These are phyloP conservation scores for Toxotes chatareus DNA, from an alignment of 2,113 vertebrate genomes.

Conservation along the genomic window DNA sequence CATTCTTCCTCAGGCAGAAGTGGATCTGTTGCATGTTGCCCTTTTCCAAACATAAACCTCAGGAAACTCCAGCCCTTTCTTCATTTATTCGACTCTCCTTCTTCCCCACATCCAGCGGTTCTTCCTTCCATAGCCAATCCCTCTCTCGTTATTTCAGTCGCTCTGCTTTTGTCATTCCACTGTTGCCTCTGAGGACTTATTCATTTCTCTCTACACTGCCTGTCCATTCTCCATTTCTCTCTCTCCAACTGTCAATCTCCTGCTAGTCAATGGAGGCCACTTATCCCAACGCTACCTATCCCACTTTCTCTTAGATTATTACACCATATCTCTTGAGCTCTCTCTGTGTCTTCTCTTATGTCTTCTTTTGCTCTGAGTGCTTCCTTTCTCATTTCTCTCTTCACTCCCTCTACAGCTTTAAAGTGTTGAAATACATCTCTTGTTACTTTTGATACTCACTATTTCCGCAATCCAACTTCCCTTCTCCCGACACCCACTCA, in stretches of 20 bases:
- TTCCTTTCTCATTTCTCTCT: slow-evolving; percentile 47
- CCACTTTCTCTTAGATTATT: slow-evolving; percentile 44
- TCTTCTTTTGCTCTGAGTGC: slow-evolving; percentile 49
- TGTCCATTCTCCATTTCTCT: slow-evolving; percentile 24
- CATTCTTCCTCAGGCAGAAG: slow-evolving; percentile 51
- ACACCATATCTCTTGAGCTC: slow-evolving; percentile 41
- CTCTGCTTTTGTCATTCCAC: slow-evolving; percentile 16
- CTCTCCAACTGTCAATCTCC: slow-evolving; percentile 44
- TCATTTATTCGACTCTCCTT: slow-evolving; percentile 21
- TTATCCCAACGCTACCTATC: slow-evolving; percentile 36
- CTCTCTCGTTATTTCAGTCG: slow-evolving; percentile 17
- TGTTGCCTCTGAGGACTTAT: slow-evolving; percentile 23
- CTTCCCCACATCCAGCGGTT: slow-evolving; percentile 12
- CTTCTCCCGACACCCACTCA: slow-evolving; percentile 27
- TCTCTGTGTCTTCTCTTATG: slow-evolving; percentile 22
- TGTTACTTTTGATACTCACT: slow-evolving; percentile 50
- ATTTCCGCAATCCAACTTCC: slow-evolving; percentile 57
- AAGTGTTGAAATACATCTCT: slow-evolving; percentile 57
- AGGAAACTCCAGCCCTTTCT: slow-evolving; percentile 9
- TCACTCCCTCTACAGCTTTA: slow-evolving; percentile 36
- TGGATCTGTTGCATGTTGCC: slow-evolving; percentile 37
- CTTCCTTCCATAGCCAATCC: not conserved
- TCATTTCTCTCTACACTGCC: slow-evolving; percentile 32
- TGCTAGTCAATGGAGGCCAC: slow-evolving; percentile 36
- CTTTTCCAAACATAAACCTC: slow-evolving; percentile 49